Conservation (phyloP, 2,113 vertebrate genomes). For the Odobenus rosmarus region DNA sequence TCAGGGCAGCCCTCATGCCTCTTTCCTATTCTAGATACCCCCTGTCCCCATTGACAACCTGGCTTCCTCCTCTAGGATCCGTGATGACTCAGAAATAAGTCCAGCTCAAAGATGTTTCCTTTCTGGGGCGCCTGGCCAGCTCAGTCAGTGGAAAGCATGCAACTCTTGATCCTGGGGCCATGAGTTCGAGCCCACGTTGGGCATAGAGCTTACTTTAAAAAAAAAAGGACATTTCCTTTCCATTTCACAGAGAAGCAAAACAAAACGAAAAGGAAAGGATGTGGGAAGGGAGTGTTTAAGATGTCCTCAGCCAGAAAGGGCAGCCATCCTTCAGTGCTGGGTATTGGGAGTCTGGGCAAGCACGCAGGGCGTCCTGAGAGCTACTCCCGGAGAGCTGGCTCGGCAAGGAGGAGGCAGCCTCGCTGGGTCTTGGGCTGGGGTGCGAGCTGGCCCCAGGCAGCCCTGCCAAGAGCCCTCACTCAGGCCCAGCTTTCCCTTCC, state of each 20-base stretch:
- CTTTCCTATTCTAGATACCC: background rate
- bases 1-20: background rate
- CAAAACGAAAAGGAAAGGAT: background rate
- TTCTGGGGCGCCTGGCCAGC: background rate
- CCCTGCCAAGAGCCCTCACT: background rate
- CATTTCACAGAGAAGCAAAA: background rate
- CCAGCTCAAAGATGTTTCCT: background rate
- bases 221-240: background rate
- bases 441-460: background rate
- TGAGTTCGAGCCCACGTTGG: background rate
- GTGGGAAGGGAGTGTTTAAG: background rate
- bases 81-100: background rate
- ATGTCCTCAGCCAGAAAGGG: background rate
- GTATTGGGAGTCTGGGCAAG: background rate
- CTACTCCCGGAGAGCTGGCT: background rate
- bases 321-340: background rate
- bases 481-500: background rate
- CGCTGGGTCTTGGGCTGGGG: background rate
- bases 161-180: background rate
- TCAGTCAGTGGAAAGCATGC: background rate
- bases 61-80: background rate
- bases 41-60: background rate
- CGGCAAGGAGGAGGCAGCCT: background rate
- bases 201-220: background rate
- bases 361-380: background rate